Evolutionary conservation across 2,797 vertebrate genomes (phyloP), one percentile per base, ranked within the genome.

Genomic region (Selene dorsalis): DNA sequence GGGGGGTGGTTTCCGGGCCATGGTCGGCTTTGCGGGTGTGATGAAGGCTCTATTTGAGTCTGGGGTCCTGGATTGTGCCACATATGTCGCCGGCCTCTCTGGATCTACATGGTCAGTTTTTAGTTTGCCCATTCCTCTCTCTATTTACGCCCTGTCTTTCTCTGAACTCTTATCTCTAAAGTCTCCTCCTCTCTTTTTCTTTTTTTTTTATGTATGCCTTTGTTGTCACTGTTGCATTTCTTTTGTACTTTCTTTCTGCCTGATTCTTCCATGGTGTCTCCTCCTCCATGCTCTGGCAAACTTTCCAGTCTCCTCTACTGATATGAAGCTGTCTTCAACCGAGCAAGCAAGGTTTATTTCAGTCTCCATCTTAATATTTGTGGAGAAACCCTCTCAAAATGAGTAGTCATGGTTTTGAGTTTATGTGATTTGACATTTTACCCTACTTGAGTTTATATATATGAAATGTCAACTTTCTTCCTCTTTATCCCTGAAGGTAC

Each of bases 1-100:
- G 0, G 98, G 98, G 16, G 98, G 98, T 0, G 98, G 98, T 4
- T 99, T 99, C 85, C 95, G 98, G 43, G 98, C 98, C 79, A 99
- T 99, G 97, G 96, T 99, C 0, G 96, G 96, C 0, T 98, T 98
- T 90, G 96, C 98, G 0, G 98, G 98, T 4, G 98, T 99, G 63
- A 97, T 98, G 96, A 99, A 99, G 92, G 98, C 98, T 0, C 93
- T 99, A 45, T 97, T 95, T 73, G 97, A 98, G 87, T 98, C 97
- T 0, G 98, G 97, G 67, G 91, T 99, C 85, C 92, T 99, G 73
- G 98, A 99, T 73, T 99, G 98, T 83, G 91, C 95, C 30, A 99
- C 97, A 0, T 99, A 99, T 57, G 1, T 99, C 18, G 97, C 97
- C 26, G 98, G 98, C 1, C 96, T 99, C 62, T 99, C 98, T 0